Percentiles rank a stretch among this genome's conserved stretches.
Evolutionary conservation across 2,797 vertebrate species (phyloP).

Genomic region (Psittacula derbiana): DNA sequence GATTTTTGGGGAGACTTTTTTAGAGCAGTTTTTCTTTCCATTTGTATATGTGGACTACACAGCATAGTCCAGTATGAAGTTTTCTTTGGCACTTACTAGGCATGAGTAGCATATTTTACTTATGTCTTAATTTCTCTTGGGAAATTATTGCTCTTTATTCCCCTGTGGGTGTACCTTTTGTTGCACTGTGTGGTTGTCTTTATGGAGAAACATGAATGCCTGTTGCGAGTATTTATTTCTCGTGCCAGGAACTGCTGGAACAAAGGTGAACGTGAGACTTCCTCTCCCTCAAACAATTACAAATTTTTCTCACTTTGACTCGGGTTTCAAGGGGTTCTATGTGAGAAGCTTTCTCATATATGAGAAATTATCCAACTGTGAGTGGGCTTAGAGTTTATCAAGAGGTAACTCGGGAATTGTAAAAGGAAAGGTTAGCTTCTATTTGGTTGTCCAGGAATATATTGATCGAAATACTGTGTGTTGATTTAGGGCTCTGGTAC

Average conservation of each 20-base stretch:
- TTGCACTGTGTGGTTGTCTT: not conserved
- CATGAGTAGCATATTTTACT: slow-evolving; percentile 5
- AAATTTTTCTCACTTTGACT: not conserved
- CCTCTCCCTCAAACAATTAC: slow-evolving; percentile 20
- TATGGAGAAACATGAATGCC: not conserved
- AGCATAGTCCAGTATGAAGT: not conserved
- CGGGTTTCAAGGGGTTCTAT: not conserved
- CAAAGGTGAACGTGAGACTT: slow-evolving; percentile 39
- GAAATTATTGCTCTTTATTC: slow-evolving; percentile 15
- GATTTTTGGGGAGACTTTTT: not conserved
- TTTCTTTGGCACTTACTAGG: slow-evolving; percentile 18
- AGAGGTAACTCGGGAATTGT: not conserved
- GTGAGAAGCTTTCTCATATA: not conserved
- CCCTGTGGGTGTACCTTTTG: not conserved
- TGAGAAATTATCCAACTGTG: not conserved
- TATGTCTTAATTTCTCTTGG: slow-evolving; percentile 31
- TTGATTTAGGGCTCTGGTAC: not conserved
- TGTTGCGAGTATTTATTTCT: not conserved
- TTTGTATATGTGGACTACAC: not conserved
- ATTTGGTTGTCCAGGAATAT: not conserved
- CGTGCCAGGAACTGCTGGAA: slow-evolving; percentile 26
- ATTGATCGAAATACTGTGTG: not conserved
- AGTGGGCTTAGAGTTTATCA: not conserved
- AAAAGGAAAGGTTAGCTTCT: not conserved
- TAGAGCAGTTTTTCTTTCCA: not conserved